A percentile compares a stretch with the other conserved stretches of the same genome.
These are phyloP conservation scores for Crenuchus spilurus DNA, from an alignment of 2,797 vertebrate species.

Conservation along the genomic window DNA sequence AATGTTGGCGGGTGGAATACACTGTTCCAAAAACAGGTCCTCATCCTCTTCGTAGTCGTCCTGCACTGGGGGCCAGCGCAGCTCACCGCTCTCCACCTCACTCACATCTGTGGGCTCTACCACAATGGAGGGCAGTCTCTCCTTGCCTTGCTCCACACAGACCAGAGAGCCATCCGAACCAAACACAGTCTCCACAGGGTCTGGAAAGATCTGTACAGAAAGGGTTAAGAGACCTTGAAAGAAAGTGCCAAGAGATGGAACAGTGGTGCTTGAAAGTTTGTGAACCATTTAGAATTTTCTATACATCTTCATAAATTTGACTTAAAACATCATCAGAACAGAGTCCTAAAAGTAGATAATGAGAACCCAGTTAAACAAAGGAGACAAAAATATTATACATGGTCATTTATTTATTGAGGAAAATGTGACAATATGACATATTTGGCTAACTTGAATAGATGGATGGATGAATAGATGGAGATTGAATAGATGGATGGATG, in stretches of 20 bases:
- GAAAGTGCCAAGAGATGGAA: not conserved
- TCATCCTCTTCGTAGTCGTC: slow-evolving; percentile 76
- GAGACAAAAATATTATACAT: too few species aligned
- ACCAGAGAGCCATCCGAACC: slow-evolving; percentile 58
- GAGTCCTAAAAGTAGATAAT: too few species aligned
- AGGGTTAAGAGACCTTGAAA: too few species aligned
- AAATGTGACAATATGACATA: too few species aligned
- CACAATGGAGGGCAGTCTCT: slow-evolving; percentile 82
- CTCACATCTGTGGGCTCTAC: slow-evolving; percentile 82
- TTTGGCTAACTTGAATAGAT: too few species aligned
- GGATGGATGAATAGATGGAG: too few species aligned
- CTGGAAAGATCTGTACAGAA: slow-evolving; percentile 79
- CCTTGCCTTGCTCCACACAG: slow-evolving; percentile 64
- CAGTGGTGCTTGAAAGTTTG: too few species aligned
- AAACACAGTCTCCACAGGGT: slow-evolving; percentile 70
- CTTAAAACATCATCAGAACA: too few species aligned
- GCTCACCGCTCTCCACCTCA: slow-evolving; percentile 84
- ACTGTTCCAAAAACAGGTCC: slow-evolving; percentile 80
- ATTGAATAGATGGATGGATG: not conserved
- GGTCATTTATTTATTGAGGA: too few species aligned
- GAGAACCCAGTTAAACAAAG: too few species aligned
- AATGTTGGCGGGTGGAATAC: slow-evolving; percentile 79
- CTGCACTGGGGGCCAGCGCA: slow-evolving; percentile 82
- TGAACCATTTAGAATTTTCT: too few species aligned
- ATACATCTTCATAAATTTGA: too few species aligned